Evolutionary conservation across 2,888 invertebrate genomes (phyloP).

Genomic region (Scaptomyza polygonia): DNA sequence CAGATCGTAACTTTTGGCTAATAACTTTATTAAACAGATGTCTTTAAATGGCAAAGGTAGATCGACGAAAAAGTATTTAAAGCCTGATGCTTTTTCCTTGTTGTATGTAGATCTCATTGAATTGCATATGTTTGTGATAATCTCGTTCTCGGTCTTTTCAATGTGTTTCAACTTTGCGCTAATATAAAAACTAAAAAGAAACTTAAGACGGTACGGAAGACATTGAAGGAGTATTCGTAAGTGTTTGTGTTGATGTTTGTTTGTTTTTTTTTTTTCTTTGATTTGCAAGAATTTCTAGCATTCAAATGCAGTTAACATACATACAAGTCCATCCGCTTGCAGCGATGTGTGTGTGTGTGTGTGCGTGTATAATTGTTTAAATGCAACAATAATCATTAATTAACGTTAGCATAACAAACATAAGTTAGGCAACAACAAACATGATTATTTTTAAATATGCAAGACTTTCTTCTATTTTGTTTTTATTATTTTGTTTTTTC

Average conservation of each 20-base stretch:
- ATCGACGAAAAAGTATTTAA: too few relatives aligned
- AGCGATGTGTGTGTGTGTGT: conserved; percentile 16
- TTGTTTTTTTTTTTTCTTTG: neutral
- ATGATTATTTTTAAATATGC: conserved; percentile 13
- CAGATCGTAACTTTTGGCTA: too few relatives aligned
- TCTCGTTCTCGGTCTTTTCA: conserved; percentile 5
- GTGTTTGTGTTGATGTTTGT: neutral
- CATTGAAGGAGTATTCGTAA: conserved; percentile 12
- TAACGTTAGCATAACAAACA: conserved; percentile 56
- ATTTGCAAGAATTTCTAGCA: conserved; percentile 5
- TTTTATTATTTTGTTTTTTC: neutral
- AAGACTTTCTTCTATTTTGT: neutral
- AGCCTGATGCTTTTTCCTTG: too few relatives aligned
- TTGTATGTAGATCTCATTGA: neutral
- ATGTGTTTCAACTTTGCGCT: conserved; percentile 14
- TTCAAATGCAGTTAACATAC: conserved; percentile 7
- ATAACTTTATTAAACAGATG: too few relatives aligned
- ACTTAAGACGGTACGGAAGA: conserved; percentile 49
- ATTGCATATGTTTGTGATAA: neutral
- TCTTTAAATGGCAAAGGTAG: too few relatives aligned
- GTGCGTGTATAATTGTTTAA: conserved; percentile 26
- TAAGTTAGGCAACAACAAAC: conserved; percentile 44
- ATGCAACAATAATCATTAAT: conserved; percentile 44
- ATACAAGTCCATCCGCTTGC: conserved; percentile 9
- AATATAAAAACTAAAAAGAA: conserved; percentile 1